Evolutionary conservation across 2,797 vertebrate species (phyloP).

Genomic region (Oreochromis grahami): DNA sequence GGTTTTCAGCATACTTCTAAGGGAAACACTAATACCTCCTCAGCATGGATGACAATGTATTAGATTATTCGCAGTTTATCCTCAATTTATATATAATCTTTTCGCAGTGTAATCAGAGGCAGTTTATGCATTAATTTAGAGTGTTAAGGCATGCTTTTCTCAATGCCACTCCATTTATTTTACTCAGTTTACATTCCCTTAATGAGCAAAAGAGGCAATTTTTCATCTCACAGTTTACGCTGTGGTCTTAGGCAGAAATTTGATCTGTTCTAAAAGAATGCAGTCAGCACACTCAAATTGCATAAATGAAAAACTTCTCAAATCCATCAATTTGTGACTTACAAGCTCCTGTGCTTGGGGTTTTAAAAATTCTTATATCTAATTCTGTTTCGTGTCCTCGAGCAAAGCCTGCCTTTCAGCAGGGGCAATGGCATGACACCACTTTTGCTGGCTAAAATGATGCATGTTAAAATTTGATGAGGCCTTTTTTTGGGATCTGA

Average conservation of each 20-base stretch:
- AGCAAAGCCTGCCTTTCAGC: not conserved
- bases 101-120: constrained; percentile 30
- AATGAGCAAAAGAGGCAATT: constrained; percentile 25
- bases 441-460: not conserved
- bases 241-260: not conserved
- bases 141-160: constrained; percentile 10
- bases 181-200: constrained; percentile 15
- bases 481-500: not conserved
- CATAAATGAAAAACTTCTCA: not conserved
- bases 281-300: not conserved
- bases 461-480: constrained; percentile 32
- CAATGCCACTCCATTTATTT: constrained; percentile 7
- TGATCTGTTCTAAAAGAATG: not conserved
- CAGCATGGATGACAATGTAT: constrained; percentile 3
- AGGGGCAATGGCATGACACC: not conserved
- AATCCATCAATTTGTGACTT: constrained; percentile 4
- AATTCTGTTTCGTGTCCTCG: not conserved
- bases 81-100: constrained; percentile 34
- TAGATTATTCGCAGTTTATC: constrained; percentile 44
- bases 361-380: not conserved
- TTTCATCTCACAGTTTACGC: constrained; percentile 14
- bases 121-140: constrained; percentile 33
- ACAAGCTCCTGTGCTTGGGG: not conserved
- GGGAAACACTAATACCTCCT: constrained; percentile 33
- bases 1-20: constrained; percentile 19